These are phyloP conservation scores for Corvus cornix DNA, from an alignment of 2,113 vertebrate species.

Conservation along the genomic window DNA sequence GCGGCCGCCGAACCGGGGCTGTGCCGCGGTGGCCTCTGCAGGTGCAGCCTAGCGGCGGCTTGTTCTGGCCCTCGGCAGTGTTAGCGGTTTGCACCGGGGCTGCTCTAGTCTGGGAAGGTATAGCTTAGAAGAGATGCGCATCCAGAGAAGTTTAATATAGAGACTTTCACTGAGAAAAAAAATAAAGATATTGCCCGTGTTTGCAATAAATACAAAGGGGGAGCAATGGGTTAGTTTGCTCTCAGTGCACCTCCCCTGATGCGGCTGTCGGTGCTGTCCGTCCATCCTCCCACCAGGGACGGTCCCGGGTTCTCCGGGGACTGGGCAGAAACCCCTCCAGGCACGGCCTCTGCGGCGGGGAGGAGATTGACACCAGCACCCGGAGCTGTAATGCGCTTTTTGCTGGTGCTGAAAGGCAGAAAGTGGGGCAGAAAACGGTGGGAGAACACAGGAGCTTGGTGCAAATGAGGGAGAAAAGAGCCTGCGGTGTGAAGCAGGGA, in stretches of 20 bases:
- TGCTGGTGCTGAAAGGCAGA: not conserved
- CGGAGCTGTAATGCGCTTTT: fast-evolving
- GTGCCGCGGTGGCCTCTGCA: not conserved
- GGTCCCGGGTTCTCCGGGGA: fast-evolving
- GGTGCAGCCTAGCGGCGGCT: no score
- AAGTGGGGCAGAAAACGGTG: not conserved
- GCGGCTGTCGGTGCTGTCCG: not conserved
- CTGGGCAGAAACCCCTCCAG: not conserved
- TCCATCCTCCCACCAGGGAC: fast-evolving
- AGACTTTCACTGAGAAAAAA: not conserved
- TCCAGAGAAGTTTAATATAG: not conserved
- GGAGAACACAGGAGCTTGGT: not conserved
- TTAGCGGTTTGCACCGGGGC: fast-evolving
- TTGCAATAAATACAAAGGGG: not conserved
- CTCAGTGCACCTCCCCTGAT: not conserved
- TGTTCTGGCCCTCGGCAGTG: not conserved
- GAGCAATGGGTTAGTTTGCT: not conserved
- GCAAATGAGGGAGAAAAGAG: not conserved
- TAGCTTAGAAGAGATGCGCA: not conserved
- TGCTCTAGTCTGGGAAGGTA: not conserved
- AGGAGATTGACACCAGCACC: not conserved
- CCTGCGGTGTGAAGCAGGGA: fast-evolving
- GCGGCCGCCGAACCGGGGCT: no score
- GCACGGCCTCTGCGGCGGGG: not conserved
- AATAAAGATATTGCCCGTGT: fast-evolving